Base-by-base conservation (phyloP, 2,888 invertebrate genomes). In the Phragmatobia fuliginosa region DNA sequence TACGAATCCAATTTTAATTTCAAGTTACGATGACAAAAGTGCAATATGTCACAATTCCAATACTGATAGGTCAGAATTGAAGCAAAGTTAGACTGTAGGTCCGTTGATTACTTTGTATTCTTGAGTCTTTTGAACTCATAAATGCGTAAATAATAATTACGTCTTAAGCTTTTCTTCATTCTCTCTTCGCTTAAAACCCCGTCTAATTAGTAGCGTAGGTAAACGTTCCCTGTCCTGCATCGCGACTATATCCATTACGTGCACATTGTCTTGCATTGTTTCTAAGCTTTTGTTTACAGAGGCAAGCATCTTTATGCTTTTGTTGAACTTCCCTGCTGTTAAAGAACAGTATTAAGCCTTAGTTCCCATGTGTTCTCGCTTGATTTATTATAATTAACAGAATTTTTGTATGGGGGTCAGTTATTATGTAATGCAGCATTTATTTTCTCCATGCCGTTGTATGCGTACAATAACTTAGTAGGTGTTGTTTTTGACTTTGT, bases 201-300 rank as follows among this genome's bases (percentile, higher is more conserved):
- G n/a, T 56, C 56, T 28, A 25, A 56, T 32, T 59, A 59, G 32
- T 59, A 31, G 59, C 52, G 25, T 52, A 56, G 56, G 56, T 56
- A 56, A 32, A 59, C 21, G n/a, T 64, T 32, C 18, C n/a, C 25
- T 33, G n/a, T n/a, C 32, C 36, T 21, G 33, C 36, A 28, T 65
- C 28, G 28, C 66, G 28, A 58, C 66, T 41, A 31, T 66, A 66
- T 60, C 59, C 41, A 45, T 28, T 31, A 58, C 25, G 59, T 41
- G 45, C 66, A 66, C 66, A 66, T 66, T 59, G 66, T 59, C 59
- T 58, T 58, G 66, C 59, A 60, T 66, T 66, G 66, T 66, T 66
- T 18, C 66, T 25, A 16, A 58, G 65, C 32, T 66, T 66, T 60
- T 67, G 67, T 67, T 59, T 66, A 66, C 65, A 61, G 61, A 61